These are phyloP conservation scores for Erythrocercus mccallii DNA, from an alignment of 2,113 vertebrate species.

Conservation along the genomic window DNA sequence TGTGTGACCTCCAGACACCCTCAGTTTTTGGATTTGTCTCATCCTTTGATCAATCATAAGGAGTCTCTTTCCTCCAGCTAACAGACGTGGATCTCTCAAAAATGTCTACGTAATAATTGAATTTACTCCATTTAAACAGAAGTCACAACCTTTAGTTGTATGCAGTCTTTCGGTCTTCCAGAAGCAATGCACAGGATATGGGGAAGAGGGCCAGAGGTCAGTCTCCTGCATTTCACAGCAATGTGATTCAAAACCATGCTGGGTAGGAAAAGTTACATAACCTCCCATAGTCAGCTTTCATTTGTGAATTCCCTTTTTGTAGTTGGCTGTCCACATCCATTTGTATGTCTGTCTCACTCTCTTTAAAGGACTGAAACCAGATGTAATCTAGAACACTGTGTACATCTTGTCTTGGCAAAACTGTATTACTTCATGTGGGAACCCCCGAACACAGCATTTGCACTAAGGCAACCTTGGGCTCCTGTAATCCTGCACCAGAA, in stretches of 20 bases:
- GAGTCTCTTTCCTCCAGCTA: neutral
- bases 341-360: neutral
- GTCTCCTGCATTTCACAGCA: neutral
- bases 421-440: neutral
- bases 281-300: neutral
- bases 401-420: neutral
- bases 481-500: neutral
- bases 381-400: neutral
- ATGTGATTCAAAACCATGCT: neutral
- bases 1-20: neutral
- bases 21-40: neutral
- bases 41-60: neutral
- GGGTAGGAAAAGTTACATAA: neutral
- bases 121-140: neutral
- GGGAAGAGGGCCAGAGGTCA: neutral
- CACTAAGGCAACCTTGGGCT: neutral
- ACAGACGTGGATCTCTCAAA: neutral
- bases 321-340: neutral
- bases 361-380: neutral
- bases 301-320: neutral
- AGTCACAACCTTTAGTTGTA: neutral
- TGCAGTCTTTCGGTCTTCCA: neutral
- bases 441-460: neutral
- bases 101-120: neutral
- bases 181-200: neutral